Percentiles rank a stretch among this genome's conserved stretches.
Conservation (phyloP, 2,113 vertebrate genomes). For the Leucoraja erinaceus region DNA sequence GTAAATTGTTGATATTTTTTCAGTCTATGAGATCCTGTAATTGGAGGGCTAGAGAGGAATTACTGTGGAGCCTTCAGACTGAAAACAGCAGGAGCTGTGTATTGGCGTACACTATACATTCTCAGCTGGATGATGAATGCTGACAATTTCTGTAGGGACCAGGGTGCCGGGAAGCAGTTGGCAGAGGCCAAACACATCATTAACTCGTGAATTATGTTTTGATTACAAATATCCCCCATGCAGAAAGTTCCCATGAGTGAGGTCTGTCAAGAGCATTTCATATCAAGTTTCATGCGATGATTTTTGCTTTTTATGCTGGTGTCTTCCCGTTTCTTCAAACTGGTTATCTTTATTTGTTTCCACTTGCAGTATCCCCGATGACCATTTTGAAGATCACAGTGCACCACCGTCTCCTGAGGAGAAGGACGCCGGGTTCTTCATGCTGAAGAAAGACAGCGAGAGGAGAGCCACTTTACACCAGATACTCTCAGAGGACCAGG, state of each 20-base stretch:
- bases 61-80: not conserved
- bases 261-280: not conserved
- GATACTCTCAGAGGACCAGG: conserved; percentile 86
- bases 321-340: not conserved
- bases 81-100: not conserved
- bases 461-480: conserved; percentile 85
- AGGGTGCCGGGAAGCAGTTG: too few species aligned
- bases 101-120: too few species aligned
- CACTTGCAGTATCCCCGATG: conserved; percentile 79
- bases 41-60: not conserved
- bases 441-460: conserved; percentile 94
- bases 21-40: not conserved
- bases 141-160: too few species aligned
- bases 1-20: not conserved
- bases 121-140: too few species aligned
- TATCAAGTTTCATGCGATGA: not conserved
- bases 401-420: conserved; percentile 95
- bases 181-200: too few species aligned
- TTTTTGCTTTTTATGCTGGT: not conserved
- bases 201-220: not conserved
- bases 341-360: conserved; percentile 22
- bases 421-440: conserved; percentile 90
- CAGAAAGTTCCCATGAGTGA: not conserved
- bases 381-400: conserved; percentile 96
- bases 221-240: not conserved